Percentiles rank a stretch among this genome's conserved stretches.
Evolutionary conservation across 1,140 invertebrate genomes (phyloP).

Genomic region (Asobara japonica): DNA sequence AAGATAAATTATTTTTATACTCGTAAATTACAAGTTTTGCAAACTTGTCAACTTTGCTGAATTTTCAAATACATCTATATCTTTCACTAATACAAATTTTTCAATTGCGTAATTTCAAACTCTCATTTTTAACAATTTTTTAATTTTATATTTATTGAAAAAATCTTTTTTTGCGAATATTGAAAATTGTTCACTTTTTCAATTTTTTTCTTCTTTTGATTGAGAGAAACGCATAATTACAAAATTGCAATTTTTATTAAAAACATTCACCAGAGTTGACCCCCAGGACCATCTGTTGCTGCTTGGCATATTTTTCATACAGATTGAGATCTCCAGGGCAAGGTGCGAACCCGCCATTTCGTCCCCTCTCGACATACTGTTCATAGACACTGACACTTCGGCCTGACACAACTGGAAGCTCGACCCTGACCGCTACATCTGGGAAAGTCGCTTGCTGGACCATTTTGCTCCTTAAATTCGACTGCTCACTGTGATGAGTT

Average conservation of each 20-base stretch:
- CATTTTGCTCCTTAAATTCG: conserved; percentile 63
- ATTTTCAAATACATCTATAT: too few species aligned
- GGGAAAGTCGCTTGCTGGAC: conserved; percentile 68
- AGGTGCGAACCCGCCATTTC: conserved; percentile 62
- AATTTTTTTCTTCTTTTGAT: too few species aligned
- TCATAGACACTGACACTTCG: conserved; percentile 74
- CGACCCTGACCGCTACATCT: conserved; percentile 67
- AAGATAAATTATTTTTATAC: too few species aligned
- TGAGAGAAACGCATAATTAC: too few species aligned
- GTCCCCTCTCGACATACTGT: conserved; percentile 69
- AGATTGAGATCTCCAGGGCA: conserved; percentile 56
- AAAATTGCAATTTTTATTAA: background rate
- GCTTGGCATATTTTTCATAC: conserved; percentile 59
- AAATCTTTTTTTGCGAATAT: too few species aligned
- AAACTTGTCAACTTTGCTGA: too few species aligned
- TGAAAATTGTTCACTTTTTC: too few species aligned
- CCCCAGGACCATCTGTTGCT: conserved; percentile 48
- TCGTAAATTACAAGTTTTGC: too few species aligned
- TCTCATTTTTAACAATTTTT: background rate
- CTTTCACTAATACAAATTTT: too few species aligned
- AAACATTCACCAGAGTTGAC: background rate
- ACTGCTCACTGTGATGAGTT: conserved; percentile 65
- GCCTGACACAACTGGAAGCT: conserved; percentile 72
- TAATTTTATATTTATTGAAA: background rate
- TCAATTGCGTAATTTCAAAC: background rate